These are phyloP conservation scores for Microctenopoma stevenorrisi DNA, from an alignment of 2,797 vertebrate genomes.

Conservation along the genomic window DNA sequence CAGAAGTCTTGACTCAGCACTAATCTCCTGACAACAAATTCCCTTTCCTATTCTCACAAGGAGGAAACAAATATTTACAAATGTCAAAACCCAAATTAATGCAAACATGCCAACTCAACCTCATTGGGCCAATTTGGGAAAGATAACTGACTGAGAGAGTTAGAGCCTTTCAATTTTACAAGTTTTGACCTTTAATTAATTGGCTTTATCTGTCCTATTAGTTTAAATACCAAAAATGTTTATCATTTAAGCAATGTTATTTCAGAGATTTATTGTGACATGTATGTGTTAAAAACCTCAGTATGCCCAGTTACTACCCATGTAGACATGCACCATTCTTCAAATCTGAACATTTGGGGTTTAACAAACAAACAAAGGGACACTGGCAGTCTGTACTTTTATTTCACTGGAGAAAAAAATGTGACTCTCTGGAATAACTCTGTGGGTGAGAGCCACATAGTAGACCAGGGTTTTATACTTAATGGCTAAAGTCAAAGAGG, in stretches of 20 bases:
- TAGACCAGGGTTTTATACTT: conserved; percentile 3
- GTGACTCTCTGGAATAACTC: neutral
- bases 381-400: neutral
- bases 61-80: conserved; percentile 33
- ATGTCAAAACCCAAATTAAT: conserved; percentile 14
- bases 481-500: conserved; percentile 39
- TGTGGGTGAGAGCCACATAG: neutral
- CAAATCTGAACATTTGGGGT: neutral
- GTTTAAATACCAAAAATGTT: conserved; percentile 29
- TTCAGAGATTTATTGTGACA: neutral
- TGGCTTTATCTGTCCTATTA: conserved; percentile 31
- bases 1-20: conserved; percentile 39
- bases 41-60: conserved; percentile 8
- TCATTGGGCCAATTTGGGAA: conserved; percentile 33
- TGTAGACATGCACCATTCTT: neutral
- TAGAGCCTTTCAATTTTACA: conserved; percentile 6
- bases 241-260: neutral
- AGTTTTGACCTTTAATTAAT: conserved; percentile 48
- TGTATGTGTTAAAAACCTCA: neutral
- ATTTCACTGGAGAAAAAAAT: neutral
- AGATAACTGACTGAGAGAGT: conserved; percentile 21
- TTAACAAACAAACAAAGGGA: neutral
- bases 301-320: neutral
- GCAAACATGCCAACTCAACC: conserved; percentile 1
- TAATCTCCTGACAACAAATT: conserved; percentile 8